Evolutionary conservation across 1,140 invertebrate species (phyloP), one percentile per base, ranked within the genome.

Genomic region (Trachymyrmex septentrionalis): DNA sequence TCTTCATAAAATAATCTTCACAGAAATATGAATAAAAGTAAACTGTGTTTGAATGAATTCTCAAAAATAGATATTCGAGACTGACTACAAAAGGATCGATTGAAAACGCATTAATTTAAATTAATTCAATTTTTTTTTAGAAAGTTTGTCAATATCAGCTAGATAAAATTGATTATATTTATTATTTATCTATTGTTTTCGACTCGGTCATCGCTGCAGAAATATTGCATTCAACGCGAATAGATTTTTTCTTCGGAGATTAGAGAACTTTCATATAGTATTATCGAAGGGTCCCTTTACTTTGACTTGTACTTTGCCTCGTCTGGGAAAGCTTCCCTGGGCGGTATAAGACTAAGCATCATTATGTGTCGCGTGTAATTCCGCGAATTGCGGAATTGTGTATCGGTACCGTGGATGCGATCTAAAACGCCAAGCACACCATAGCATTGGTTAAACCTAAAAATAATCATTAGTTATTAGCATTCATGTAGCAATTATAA

Each of bases 391-490:
- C 98, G 96, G 93, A 98, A 99, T 87, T 96, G 94, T 0, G 96
- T 96, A 91, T 98, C 98, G 0, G 98, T 99, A 24, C 98, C 98
- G 92, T 99, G 98, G 2, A 99, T 94, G 66, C 97, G 96, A 93
- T 99, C 98, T 78, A 99, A 93, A 2, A 98, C 96, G 2, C 98
- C 98, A 27, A 99, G 94, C 0, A 98, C 97, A 1, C 98, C 98
- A 93, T 96, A 99, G 92, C 98, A 98, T 90, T 99, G 97, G 90
- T 97, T 98, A 92, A 98, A 98, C 93, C 97, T 98, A 87, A 30
- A 94, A 95, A 59, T 59, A 9, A 61, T 66, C 12, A 14, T 61
- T 86, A 44, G 38, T 44, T 10, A 44, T 44, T 9, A 44, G 38
- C 38, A 44, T 44, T 44, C 38, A 44, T 84, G 19, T 14, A 73